Evolutionary conservation across 1,140 invertebrate species (phyloP).

Genomic region (Olivierus martensii): DNA sequence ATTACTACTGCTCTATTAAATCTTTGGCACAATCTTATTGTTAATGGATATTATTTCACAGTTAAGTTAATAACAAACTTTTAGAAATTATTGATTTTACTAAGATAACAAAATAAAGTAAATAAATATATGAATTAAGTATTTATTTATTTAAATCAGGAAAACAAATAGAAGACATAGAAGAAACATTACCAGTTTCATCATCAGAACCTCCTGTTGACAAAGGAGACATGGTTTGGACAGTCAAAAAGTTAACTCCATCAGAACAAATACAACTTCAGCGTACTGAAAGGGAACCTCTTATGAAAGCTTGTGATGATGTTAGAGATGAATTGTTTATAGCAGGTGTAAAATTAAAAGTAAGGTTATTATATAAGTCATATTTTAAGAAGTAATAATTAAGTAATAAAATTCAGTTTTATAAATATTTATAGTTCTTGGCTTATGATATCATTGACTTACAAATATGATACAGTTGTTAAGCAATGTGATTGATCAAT

Average conservation of each 20-base stretch:
- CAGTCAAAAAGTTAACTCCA: slow-evolving; percentile 19
- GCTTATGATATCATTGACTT: too few relatives aligned
- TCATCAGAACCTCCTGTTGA: slow-evolving; percentile 6
- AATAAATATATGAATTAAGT: not conserved
- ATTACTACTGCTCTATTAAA: too few relatives aligned
- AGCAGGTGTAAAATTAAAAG: slow-evolving; percentile 39
- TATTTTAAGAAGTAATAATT: too few relatives aligned
- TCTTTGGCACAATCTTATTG: too few relatives aligned
- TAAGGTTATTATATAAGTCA: too few relatives aligned
- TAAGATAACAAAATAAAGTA: not conserved
- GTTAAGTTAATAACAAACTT: too few relatives aligned
- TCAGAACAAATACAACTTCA: slow-evolving; percentile 14
- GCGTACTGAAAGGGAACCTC: slow-evolving; percentile 31
- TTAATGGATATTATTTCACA: too few relatives aligned
- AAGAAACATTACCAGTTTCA: slow-evolving; percentile 1
- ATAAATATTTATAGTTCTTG: too few relatives aligned
- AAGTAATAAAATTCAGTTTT: too few relatives aligned
- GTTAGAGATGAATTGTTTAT: slow-evolving; percentile 46
- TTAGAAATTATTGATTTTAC: too few relatives aligned
- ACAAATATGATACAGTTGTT: too few relatives aligned
- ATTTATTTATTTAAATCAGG: not conserved
- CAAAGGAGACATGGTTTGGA: slow-evolving; percentile 1
- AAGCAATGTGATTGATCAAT: too few relatives aligned
- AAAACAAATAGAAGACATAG: not conserved
- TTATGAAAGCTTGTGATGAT: slow-evolving; percentile 56